A percentile compares a stretch with the other conserved stretches of the same genome.
phyloP scores from a whole-genome alignment of 2,113 vertebrate genomes.

The Oreochromis tanganicae region DNA sequence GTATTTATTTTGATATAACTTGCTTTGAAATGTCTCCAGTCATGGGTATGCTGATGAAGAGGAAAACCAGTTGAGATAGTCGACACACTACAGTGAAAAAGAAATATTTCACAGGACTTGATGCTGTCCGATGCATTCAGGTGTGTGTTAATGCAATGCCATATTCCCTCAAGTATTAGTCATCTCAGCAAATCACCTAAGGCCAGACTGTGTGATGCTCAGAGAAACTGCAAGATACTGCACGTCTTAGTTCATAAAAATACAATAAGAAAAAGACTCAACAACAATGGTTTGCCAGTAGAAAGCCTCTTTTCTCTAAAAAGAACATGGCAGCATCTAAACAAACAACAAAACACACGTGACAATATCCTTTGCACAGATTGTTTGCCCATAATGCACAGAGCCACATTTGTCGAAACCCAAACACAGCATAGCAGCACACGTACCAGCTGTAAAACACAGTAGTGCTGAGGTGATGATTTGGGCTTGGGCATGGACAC shows the following conservation, averaged over 20 bases:
- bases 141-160: not conserved
- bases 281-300: not conserved
- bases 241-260: not conserved
- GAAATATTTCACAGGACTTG: not conserved
- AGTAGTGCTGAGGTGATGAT: not conserved
- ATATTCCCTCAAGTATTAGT: not conserved
- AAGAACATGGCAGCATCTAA: not conserved
- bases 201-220: not conserved
- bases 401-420: not conserved
- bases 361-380: not conserved
- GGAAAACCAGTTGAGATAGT: not conserved
- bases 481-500: not conserved
- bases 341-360: not conserved
- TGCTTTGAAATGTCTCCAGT: not conserved
- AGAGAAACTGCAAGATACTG: not conserved
- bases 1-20: not conserved
- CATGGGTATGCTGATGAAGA: not conserved
- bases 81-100: not conserved
- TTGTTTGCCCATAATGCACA: not conserved
- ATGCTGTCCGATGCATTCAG: not conserved
- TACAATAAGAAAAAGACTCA: not conserved
- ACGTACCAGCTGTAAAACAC: not conserved
- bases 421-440: not conserved
- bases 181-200: not conserved
- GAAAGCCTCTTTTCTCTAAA: not conserved